Conservation (phyloP, 2,888 invertebrate species). For the Onthophagus sagittarius region DNA sequence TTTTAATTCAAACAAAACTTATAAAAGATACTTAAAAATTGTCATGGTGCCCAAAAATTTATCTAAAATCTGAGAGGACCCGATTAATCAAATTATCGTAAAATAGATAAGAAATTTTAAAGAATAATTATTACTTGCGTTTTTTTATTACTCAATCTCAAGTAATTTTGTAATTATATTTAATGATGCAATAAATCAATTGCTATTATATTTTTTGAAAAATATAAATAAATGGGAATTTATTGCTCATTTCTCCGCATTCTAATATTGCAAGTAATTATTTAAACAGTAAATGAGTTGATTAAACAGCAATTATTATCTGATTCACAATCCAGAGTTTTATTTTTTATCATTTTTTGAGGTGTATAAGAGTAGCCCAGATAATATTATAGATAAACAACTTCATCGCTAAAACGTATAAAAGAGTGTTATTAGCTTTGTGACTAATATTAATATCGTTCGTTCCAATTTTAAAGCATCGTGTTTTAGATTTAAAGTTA, state of each 20-base stretch:
- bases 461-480: neutral
- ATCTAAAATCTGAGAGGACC: neutral
- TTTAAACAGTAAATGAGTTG: neutral
- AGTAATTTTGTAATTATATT: neutral
- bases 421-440: neutral
- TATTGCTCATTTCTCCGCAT: neutral
- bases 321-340: neutral
- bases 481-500: neutral
- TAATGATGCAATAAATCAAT: neutral
- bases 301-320: neutral
- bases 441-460: neutral
- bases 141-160: neutral
- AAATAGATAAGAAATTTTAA: neutral
- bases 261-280: neutral
- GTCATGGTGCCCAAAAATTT: neutral
- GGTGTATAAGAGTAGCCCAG: neutral
- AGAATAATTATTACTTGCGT: neutral
- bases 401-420: neutral
- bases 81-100: neutral
- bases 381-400: neutral
- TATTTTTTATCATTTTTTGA: neutral
- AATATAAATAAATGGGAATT: neutral
- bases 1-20: neutral
- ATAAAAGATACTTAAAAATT: neutral
- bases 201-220: too few relatives aligned